phyloP scores from a whole-genome alignment of 2,797 vertebrate genomes.

The Peromyscus eremicus region DNA sequence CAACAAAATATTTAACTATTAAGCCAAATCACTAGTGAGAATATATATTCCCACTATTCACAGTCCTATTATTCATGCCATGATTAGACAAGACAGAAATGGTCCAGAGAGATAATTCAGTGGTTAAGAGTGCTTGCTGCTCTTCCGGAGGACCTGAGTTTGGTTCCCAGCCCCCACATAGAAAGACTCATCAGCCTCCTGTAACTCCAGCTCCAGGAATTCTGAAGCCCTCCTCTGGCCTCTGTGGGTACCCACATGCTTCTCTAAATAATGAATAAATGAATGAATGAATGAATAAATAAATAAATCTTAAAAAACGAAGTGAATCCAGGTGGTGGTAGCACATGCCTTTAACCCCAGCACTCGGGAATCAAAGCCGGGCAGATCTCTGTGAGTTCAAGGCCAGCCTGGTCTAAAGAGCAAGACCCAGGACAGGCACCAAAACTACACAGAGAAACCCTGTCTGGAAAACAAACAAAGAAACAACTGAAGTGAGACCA shows the following conservation, averaged over 20 bases:
- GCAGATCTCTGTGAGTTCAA: too few relatives aligned
- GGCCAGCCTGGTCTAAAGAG: too few relatives aligned
- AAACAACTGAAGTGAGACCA: too few relatives aligned
- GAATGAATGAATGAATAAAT: too few relatives aligned
- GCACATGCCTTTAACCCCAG: too few relatives aligned
- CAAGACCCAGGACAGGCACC: too few relatives aligned
- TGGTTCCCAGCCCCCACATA: not conserved
- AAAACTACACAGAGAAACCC: too few relatives aligned
- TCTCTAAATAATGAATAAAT: not conserved
- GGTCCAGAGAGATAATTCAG: not conserved
- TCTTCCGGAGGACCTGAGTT: not conserved
- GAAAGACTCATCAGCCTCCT: not conserved
- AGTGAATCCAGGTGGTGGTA: too few relatives aligned
- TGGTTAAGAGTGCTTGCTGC: not conserved
- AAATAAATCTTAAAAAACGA: not conserved
- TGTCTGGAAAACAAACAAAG: too few relatives aligned
- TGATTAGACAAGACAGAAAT: not conserved
- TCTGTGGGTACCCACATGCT: not conserved
- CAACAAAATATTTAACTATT: not conserved
- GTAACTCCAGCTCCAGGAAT: not conserved
- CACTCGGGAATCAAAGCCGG: too few relatives aligned
- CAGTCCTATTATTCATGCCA: not conserved
- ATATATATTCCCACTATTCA: accelerated
- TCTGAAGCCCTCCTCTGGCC: not conserved
- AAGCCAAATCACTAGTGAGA: not conserved